Evolutionary conservation across 2,113 vertebrate genomes (phyloP).

Genomic region (Sinocyclocheilus maitianheensis): DNA sequence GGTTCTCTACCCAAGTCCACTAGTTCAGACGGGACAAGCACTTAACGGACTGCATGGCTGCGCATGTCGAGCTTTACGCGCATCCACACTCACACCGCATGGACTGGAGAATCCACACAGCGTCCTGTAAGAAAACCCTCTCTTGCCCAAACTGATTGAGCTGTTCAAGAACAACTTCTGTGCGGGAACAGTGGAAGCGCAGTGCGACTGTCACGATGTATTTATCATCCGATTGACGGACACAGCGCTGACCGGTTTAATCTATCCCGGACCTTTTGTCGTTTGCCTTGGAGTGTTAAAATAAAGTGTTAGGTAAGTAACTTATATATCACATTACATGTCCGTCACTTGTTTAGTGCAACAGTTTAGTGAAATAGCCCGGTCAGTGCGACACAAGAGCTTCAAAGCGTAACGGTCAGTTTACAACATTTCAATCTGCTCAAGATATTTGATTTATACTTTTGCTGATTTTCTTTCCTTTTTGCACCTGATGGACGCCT

Average conservation of each 20-base stretch:
- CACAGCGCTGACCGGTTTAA: constrained; percentile 57
- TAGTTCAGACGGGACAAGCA: constrained; percentile 53
- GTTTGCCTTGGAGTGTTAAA: constrained; percentile 66
- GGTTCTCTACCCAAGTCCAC: constrained; percentile 36
- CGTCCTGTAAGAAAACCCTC: not conserved
- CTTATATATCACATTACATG: not conserved
- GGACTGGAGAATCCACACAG: constrained; percentile 12
- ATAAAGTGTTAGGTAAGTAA: constrained; percentile 76
- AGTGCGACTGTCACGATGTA: constrained; percentile 38
- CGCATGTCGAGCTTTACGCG: constrained; percentile 54
- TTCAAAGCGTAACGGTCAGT: not conserved
- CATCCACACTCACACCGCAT: not conserved
- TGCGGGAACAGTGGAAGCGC: constrained; percentile 2
- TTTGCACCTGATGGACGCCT: no score
- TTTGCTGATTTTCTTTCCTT: not conserved
- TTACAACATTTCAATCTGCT: not conserved
- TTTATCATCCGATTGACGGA: constrained; percentile 46
- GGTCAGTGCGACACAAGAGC: not conserved
- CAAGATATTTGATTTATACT: not conserved
- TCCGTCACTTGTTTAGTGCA: not conserved
- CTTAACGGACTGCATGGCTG: constrained; percentile 46
- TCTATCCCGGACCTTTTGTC: constrained; percentile 43
- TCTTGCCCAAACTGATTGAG: not conserved
- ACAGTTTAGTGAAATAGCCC: not conserved
- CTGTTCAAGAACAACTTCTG: not conserved